These are phyloP conservation scores for Protobothrops flavoviridis DNA, from an alignment of 2,113 vertebrate genomes.

Conservation along the genomic window DNA sequence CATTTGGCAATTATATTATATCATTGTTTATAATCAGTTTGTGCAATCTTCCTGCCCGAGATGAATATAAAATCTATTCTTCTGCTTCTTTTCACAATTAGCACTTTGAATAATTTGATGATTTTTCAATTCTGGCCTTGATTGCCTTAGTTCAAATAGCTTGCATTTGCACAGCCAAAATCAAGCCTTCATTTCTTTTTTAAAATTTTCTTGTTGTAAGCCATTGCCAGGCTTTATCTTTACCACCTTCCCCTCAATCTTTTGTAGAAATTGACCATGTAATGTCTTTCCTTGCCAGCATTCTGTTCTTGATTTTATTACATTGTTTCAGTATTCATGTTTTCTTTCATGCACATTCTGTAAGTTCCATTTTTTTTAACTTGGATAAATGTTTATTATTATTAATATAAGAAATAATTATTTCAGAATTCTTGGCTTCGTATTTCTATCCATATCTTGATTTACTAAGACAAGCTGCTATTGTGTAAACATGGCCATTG, in stretches of 20 bases:
- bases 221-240: not conserved
- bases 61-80: not conserved
- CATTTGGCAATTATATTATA: not conserved
- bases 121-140: too few relatives aligned
- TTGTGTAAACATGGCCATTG: not conserved
- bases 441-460: not conserved
- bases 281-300: not conserved
- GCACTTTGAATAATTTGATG: too few relatives aligned
- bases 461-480: not conserved
- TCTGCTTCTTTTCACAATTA: not conserved
- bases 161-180: too few relatives aligned
- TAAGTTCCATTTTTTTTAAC: not conserved
- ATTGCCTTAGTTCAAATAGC: too few relatives aligned
- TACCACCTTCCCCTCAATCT: not conserved
- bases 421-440: not conserved
- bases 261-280: not conserved
- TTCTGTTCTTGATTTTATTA: not conserved
- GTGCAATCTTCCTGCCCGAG: not conserved
- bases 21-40: not conserved
- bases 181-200: not conserved
- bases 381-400: not conserved
- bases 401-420: not conserved
- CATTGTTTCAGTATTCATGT: not conserved
- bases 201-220: not conserved
- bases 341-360: not conserved